Conservation (phyloP, 2,888 invertebrate genomes). For the Melipona beecheii region DNA sequence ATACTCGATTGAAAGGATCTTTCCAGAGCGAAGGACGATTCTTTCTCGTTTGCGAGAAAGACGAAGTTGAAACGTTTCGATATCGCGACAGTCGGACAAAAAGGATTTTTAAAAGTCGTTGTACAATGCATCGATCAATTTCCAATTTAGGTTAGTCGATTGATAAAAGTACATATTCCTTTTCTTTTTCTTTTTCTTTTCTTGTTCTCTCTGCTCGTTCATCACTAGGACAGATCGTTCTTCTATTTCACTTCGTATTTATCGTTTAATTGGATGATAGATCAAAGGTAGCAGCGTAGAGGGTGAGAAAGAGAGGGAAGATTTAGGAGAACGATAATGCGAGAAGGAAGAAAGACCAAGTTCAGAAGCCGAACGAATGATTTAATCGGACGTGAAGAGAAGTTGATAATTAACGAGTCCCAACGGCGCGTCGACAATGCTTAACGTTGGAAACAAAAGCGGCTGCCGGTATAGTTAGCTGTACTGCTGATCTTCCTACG, state of each 20-base stretch:
- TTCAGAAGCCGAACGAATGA: neutral
- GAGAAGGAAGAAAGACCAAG: neutral
- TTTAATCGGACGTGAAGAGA: slow-evolving; percentile 32
- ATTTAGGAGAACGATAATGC: neutral
- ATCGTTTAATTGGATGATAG: neutral
- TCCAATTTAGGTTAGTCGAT: no score
- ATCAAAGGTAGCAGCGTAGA: neutral
- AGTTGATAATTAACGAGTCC: slow-evolving; percentile 50
- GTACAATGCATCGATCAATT: no score
- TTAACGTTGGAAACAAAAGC: slow-evolving; percentile 52
- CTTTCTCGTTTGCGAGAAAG: no score
- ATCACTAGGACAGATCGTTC: no score
- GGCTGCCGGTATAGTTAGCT: slow-evolving; percentile 19
- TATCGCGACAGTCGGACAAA: no score
- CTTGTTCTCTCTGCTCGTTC: no score
- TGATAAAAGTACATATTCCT: no score
- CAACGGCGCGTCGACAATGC: slow-evolving; percentile 31
- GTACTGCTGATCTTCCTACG: slow-evolving; percentile 48
- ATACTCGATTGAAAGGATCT: no score
- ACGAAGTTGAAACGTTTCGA: no score
- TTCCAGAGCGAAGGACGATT: no score
- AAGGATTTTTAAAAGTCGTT: no score
- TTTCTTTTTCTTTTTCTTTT: no score
- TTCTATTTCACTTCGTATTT: neutral
- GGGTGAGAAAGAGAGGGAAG: neutral